Evolutionary conservation across 2,113 vertebrate genomes (phyloP).

Genomic region (Rhegmatorhina hoffmannsi): DNA sequence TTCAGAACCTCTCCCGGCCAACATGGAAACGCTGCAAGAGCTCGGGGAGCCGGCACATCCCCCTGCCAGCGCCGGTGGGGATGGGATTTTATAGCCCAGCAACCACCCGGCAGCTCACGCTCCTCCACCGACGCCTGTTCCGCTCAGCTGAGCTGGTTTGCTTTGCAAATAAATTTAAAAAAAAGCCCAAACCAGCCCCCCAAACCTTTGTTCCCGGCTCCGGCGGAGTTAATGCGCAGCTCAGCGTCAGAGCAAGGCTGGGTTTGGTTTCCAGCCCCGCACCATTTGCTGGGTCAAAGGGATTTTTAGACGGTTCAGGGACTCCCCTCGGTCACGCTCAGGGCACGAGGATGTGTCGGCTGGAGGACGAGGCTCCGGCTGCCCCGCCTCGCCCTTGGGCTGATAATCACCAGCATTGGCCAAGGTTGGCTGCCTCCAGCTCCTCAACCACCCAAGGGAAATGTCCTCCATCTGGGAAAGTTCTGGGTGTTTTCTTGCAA

Average conservation of each 20-base stretch:
- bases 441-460: neutral
- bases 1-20: constrained; percentile 30
- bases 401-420: neutral
- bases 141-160: neutral
- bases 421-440: neutral
- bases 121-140: neutral
- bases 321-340: neutral
- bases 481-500: neutral
- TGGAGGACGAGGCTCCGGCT: neutral
- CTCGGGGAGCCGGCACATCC: neutral
- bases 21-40: neutral
- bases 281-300: neutral
- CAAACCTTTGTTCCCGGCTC: constrained; percentile 34
- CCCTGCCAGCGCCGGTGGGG: neutral
- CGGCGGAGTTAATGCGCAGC: constrained; percentile 3
- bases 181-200: neutral
- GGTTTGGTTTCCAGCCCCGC: neutral
- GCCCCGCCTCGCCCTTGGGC: neutral
- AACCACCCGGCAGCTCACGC: neutral
- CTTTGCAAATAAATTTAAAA: neutral
- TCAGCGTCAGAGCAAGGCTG: accelerated
- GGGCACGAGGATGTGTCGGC: neutral
- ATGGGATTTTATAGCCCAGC: constrained; percentile 16
- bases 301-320: neutral
- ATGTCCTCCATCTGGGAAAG: accelerated